Base-by-base conservation (phyloP, 2,888 invertebrate species). In the Cylloceria caligata region DNA sequence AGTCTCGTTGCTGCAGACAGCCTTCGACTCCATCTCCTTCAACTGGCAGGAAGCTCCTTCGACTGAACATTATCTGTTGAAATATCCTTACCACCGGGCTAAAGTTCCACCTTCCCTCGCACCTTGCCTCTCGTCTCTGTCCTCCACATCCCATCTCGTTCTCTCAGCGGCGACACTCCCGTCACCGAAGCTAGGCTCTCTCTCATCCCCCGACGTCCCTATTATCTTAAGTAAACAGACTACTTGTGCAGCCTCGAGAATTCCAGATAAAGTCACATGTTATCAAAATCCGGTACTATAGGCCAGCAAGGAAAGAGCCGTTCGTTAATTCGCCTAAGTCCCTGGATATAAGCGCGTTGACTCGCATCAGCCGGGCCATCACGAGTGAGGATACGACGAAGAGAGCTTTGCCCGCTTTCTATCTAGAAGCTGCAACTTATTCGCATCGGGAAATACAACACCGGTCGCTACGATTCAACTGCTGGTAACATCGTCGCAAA, bases 151-250 rank as follows among this genome's bases (percentile, higher is more conserved):
- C 62, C 30, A 34, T 71, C 72, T 72, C 65, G n/a, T 52, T n/a
- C 45, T 57, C 21, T 16, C 62, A 39, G 5, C 19, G 39, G 16
- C 68, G 30, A 42, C 47, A 69, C 60, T 76, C 60, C 62, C 71
- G 34, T 30, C 57, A 19, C 69, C 62, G 21, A 68, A 55, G 42
- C 80, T 55, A 2, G 19, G 19, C 34, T 34, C 60, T 19, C 60
- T 60, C 69, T 42, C 55, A 6, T 71, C 77, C 78, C 74, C 81
- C 81, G 76, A 80, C 88, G 85, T 88, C 84, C 84, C 89, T 87
- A 91, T 91, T 91, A 91, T 91, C 91, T 91, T 90, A 87, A 89
- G 90, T 91, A 91, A 91, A 91, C 91, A 91, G 91, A 88, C 91
- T 90, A 89, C 90, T 89, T 88, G 89, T 86, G 87, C 87, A 83